A percentile compares a stretch with the other conserved stretches of the same genome.
Conservation (phyloP, 2,113 vertebrate species). For the Cariama cristata region DNA sequence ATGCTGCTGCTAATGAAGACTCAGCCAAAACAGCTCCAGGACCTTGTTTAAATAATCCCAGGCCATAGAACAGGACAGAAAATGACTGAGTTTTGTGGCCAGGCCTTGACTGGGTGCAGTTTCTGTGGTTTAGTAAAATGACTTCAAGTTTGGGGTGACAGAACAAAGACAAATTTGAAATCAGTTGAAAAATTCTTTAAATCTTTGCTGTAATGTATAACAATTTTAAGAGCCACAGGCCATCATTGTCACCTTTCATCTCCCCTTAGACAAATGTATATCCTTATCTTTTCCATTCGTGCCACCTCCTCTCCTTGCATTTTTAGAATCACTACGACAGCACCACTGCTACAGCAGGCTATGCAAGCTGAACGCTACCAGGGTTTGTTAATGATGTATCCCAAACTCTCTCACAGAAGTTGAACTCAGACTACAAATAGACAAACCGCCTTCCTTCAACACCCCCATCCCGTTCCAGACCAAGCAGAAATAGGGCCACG, state of each 20-base stretch:
- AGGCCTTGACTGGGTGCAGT: background rate
- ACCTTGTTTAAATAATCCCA: background rate
- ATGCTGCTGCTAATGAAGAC: rapidly evolving
- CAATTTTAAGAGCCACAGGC: background rate
- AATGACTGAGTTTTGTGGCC: background rate
- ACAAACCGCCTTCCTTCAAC: background rate
- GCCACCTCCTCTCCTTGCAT: background rate
- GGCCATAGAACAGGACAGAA: background rate
- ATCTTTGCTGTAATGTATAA: background rate
- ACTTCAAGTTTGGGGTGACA: background rate
- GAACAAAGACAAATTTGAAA: background rate
- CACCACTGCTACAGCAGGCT: background rate
- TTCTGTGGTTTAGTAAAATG: background rate
- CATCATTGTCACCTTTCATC: background rate
- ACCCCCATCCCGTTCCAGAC: background rate
- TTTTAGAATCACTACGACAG: background rate
- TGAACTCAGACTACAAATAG: background rate
- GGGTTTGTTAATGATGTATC: background rate
- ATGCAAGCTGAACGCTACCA: background rate
- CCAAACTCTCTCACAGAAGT: background rate
- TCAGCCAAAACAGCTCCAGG: background rate
- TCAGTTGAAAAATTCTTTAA: background rate
- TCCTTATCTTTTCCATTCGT: background rate
- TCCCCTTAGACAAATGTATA: background rate
- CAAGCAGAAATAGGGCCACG: background rate